Base-by-base conservation (phyloP, 2,797 vertebrate species). In the Pseudopleuronectes americanus region DNA sequence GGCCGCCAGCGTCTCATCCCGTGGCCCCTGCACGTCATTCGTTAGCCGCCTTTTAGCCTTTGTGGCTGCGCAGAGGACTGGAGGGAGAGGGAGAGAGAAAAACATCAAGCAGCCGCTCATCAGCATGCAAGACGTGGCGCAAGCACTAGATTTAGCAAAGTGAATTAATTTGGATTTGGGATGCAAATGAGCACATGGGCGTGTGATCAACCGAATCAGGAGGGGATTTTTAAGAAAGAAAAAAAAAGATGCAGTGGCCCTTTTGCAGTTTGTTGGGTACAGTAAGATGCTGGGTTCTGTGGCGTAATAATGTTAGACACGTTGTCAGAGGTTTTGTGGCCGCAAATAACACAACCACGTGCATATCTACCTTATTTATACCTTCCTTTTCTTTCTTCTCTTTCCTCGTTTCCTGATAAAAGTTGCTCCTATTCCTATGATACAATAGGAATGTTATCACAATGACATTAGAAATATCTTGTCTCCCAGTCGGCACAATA, bases 151-250 rank as follows among this genome's bases (percentile, higher is more conserved):
- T 97, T 97, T 95, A 96, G 95, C 96, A 96, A 97, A 97, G 96
- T 97, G 97, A 99, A 99, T 99, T 98, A 97, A 99, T 99, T 97
- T 98, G 97, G 96, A 98, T 99, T 97, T 97, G 96, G 97, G 95
- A 98, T 99, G 97, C 97, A 97, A 99, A 99, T 98, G 94, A 98
- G 90, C 85, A 68, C 87, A 80, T 64, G 82, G 93, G 95, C 80
- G 89, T 95, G 94, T 89, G 96, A 97, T 97, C 96, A 93, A 45
- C 95, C 95, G 95, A 95, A 97, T 94, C 95, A 90, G 86, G 94
- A 94, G 95, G 94, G 94, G 95, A 93, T 91, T n/a, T n/a, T n/a
- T n/a, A n/a, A n/a, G 94, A 95, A 81, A 77, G 80, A 14, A 26
- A 87, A 93, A 84, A 78, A 81, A 88, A 93, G 80, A 84, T 77